Percentiles rank a stretch among this genome's conserved stretches.
These are phyloP conservation scores for Lasiurus cinereus DNA, from an alignment of 2,113 vertebrate species.

Conservation along the genomic window DNA sequence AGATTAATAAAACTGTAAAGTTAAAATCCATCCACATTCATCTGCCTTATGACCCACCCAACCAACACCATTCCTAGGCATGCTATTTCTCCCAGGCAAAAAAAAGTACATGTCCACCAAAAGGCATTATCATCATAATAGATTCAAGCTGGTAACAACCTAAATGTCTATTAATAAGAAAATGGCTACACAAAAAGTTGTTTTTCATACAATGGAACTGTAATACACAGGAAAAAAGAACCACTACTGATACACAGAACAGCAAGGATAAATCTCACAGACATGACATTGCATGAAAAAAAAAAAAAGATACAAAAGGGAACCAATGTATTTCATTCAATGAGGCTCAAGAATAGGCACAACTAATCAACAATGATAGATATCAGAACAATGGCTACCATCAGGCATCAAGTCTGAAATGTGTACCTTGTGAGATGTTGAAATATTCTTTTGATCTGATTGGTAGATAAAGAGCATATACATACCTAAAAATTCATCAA, in stretches of 20 bases:
- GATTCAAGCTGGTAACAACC: neutral
- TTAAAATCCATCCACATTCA: conserved; percentile 28
- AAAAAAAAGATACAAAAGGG: neutral
- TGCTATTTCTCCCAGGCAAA: neutral
- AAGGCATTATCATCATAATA: neutral
- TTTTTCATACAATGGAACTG: neutral
- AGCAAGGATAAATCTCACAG: neutral
- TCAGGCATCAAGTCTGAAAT: neutral
- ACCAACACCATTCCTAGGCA: neutral
- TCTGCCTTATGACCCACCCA: neutral
- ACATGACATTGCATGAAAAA: neutral
- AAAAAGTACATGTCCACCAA: neutral
- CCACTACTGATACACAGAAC: neutral
- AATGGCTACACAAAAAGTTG: neutral
- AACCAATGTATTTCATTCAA: neutral
- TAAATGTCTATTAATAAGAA: neutral
- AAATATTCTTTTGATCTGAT: neutral
- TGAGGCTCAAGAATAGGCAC: conserved; percentile 12
- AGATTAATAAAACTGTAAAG: neutral
- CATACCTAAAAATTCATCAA: neutral
- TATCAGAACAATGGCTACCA: neutral
- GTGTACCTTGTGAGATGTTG: neutral
- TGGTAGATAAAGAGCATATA: neutral
- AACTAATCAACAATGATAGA: neutral
- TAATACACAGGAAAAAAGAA: neutral